Percentiles rank a stretch among this genome's conserved stretches.
phyloP scores from a whole-genome alignment of 2,113 vertebrate species.

The Monopterus albus region DNA sequence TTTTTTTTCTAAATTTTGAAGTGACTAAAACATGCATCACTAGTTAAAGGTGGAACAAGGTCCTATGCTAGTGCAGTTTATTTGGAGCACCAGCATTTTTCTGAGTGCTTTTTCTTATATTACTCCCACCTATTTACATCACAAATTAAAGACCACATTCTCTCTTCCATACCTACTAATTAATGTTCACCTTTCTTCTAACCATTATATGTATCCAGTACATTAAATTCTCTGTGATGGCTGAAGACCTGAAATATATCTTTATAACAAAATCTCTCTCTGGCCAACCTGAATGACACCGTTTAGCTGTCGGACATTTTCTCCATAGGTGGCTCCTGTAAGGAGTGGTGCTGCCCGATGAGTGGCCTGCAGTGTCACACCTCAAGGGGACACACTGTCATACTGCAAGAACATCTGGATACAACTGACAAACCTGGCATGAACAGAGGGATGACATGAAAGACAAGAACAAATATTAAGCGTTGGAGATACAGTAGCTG shows the following conservation, averaged over 20 bases:
- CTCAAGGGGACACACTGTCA: conserved; percentile 94
- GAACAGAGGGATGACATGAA: not conserved
- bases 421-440: conserved; percentile 88
- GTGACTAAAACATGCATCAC: too few relatives aligned
- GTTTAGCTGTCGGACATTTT: conserved; percentile 93
- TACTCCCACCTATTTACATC: too few relatives aligned
- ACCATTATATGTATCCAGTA: not conserved
- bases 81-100: too few relatives aligned
- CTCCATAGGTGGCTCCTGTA: conserved; percentile 87
- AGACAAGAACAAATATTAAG: not conserved
- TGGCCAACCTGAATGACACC: conserved; percentile 91
- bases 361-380: conserved; percentile 94
- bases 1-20: too few relatives aligned
- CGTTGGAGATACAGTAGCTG: not conserved
- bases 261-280: not conserved
- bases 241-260: not conserved
- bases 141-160: too few relatives aligned
- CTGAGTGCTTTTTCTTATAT: too few relatives aligned
- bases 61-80: too few relatives aligned
- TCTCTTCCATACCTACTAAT: not conserved
- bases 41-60: too few relatives aligned
- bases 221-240: not conserved
- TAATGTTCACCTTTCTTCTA: not conserved
- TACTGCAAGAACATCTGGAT: conserved; percentile 92
- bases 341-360: conserved; percentile 94